Evolutionary conservation across 1,140 invertebrate species (phyloP), one percentile per base, ranked within the genome.

Genomic region (Drepana arcuata): DNA sequence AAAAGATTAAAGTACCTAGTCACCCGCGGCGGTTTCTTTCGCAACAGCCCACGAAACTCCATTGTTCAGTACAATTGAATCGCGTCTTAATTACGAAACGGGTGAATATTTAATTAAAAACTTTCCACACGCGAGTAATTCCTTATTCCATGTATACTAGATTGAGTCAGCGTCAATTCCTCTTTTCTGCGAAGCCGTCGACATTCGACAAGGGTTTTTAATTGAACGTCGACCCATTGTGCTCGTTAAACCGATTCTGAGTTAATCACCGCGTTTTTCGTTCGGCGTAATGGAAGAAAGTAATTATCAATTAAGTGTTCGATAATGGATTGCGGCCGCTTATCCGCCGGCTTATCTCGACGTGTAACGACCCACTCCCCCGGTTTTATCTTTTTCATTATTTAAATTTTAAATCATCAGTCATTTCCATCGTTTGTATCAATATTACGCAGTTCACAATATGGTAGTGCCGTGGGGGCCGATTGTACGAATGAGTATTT

Each of bases 71-170:
- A 50, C 65, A 58, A 73, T 73, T 69, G 58, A 72, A 78, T 71
- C 55, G 59, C 61, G 56, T 78, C 72, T 82, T 79, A 78, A 82
- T 82, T 78, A 79, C 72, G 70, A 77, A 75, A 75, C 71, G 56
- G 62, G 57, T 78, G 74, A 78, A 75, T 75, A 75, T 78, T 82
- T 79, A 79, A 82, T 78, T 78, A 82, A 82, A 81, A 79, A 79
- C 58, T 82, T 78, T 70, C 59, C 62, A 65, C 71, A 79, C 71
- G 72, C 74, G 73, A 74, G 67, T 65, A 68, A 79, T 78, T 74
- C 67, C 73, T 78, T 79, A 78, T 72, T 75, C 69, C 70, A 74
- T 70, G 72, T 81, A 79, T 75, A 82, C 67, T 63, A 75, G 70
- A 78, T 81, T 71, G 70, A 77, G 70, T 73, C 68, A 67, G 71